Evolutionary conservation across 1,140 invertebrate genomes (phyloP).

Genomic region (Nasonia vitripennis): DNA sequence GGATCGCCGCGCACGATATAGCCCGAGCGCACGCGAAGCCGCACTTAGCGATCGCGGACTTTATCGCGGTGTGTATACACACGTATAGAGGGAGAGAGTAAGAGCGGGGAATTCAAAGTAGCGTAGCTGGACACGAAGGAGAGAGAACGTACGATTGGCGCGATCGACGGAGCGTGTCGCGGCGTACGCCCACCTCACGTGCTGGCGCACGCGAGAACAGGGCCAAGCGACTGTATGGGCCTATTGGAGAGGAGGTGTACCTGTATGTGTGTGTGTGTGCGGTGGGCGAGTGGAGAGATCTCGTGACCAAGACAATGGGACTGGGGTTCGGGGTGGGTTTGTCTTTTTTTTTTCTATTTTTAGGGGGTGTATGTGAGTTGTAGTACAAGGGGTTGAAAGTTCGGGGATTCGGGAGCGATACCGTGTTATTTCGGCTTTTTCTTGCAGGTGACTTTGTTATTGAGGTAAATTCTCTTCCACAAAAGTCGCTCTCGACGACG

Average conservation of each 20-base stretch:
- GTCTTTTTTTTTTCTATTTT: slow-evolving; percentile 1
- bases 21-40: slow-evolving; percentile 31
- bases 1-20: slow-evolving; percentile 22
- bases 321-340: neutral
- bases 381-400: neutral
- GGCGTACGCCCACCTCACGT: slow-evolving; percentile 17
- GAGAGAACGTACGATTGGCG: slow-evolving; percentile 40
- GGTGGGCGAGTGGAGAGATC: neutral
- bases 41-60: slow-evolving; percentile 40
- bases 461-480: too few species aligned
- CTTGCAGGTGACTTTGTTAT: neutral
- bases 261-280: neutral
- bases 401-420: neutral
- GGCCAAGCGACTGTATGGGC: neutral
- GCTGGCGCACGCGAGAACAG: slow-evolving; percentile 43
- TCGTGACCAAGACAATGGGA: neutral
- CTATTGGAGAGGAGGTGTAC: neutral
- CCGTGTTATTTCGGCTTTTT: neutral
- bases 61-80: slow-evolving; percentile 18
- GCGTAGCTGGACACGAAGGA: neutral
- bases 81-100: neutral
- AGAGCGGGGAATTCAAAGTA: slow-evolving; percentile 19
- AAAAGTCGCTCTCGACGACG: too few species aligned
- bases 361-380: neutral
- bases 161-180: slow-evolving; percentile 33